A percentile compares a stretch with the other conserved stretches of the same genome.
phyloP scores from a whole-genome alignment of 2,797 vertebrate species.

The Pipistrellus kuhlii region DNA sequence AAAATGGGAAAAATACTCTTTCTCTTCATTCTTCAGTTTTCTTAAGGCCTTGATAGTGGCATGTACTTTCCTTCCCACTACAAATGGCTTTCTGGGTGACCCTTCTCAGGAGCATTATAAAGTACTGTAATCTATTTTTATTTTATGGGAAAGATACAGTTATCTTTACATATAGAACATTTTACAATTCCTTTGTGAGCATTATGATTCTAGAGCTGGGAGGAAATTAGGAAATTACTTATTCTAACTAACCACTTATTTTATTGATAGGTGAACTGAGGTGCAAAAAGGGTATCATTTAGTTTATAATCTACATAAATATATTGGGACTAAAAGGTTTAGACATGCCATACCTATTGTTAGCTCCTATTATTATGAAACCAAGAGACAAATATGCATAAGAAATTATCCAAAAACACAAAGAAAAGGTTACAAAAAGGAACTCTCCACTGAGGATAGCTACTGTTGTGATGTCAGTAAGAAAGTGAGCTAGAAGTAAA shows the following conservation, averaged over 20 bases:
- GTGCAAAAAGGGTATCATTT: background rate
- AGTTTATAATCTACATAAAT: conserved; percentile 19
- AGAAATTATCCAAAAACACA: conserved; percentile 33
- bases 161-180: conserved; percentile 19
- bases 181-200: conserved; percentile 33
- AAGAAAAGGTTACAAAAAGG: conserved; percentile 15
- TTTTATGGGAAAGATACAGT: background rate
- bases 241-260: conserved; percentile 3
- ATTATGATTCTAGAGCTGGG: conserved; percentile 32
- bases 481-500: conserved; percentile 38
- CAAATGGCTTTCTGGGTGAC: background rate
- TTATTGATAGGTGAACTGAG: background rate
- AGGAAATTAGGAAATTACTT: conserved; percentile 43
- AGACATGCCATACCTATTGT: background rate
- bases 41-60: background rate
- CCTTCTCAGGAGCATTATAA: background rate
- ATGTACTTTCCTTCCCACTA: background rate
- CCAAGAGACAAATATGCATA: conserved; percentile 30
- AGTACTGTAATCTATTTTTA: background rate
- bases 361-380: conserved; percentile 28
- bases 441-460: background rate
- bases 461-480: conserved; percentile 41
- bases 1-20: background rate
- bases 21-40: background rate
- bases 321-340: background rate